Percentiles rank a stretch among this genome's conserved stretches.
These are phyloP conservation scores for Macrocentrus cingulum DNA, from an alignment of 1,140 invertebrate species.

Conservation along the genomic window DNA sequence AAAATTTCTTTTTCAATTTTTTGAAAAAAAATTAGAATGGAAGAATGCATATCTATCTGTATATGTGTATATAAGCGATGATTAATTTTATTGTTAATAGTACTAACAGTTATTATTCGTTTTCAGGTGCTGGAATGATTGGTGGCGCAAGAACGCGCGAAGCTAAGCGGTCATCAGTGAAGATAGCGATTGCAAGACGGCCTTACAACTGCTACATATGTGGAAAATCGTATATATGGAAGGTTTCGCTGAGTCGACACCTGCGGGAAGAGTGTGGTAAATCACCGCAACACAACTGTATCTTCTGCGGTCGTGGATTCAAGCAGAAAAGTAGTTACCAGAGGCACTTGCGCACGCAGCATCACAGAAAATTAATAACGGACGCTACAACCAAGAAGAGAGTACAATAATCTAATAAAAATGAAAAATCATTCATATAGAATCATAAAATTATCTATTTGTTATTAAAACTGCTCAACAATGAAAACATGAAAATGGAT, in stretches of 20 bases:
- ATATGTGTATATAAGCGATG: too few species aligned
- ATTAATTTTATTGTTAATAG: background rate
- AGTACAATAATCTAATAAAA: too few species aligned
- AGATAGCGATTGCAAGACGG: background rate
- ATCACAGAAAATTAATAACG: conserved; percentile 4
- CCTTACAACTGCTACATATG: conserved; percentile 34
- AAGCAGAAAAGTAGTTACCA: conserved; percentile 53
- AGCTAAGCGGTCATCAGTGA: background rate
- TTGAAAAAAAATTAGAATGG: too few species aligned
- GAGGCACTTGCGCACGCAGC: conserved; percentile 34
- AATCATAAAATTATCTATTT: too few species aligned
- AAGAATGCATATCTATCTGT: too few species aligned
- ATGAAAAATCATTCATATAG: too few species aligned
- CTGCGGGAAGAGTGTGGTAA: conserved; percentile 55
- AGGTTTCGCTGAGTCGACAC: conserved; percentile 42
- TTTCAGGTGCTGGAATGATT: background rate
- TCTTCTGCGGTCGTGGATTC: conserved; percentile 55
- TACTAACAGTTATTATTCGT: background rate
- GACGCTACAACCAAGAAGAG: background rate
- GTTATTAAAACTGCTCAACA: too few species aligned
- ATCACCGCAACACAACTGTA: conserved; percentile 47
- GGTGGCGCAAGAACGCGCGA: background rate
- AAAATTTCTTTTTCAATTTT: too few species aligned
- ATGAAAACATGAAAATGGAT: too few species aligned
- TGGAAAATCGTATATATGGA: conserved; percentile 39